phyloP scores from a whole-genome alignment of 1,140 invertebrate genomes.

The Vanessa atalanta region DNA sequence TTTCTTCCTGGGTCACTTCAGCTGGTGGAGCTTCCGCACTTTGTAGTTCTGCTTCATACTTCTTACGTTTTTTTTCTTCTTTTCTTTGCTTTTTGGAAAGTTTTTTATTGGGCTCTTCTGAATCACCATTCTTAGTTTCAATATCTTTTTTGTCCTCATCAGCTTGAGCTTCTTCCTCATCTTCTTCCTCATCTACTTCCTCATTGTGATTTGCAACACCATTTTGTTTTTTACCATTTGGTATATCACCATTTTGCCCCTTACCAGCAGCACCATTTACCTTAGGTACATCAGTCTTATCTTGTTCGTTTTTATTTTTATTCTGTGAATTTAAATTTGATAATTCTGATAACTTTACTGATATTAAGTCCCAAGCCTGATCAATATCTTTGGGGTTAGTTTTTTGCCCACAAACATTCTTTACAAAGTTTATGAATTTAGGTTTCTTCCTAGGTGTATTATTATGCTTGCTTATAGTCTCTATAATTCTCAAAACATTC shows the following conservation, averaged over 20 bases:
- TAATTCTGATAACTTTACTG: slow-evolving; percentile 82
- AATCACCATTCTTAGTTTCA: slow-evolving; percentile 29
- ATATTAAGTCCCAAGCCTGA: slow-evolving; percentile 86
- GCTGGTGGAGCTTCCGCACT: slow-evolving; percentile 53
- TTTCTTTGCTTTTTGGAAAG: slow-evolving; percentile 81
- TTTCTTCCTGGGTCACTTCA: slow-evolving; percentile 42
- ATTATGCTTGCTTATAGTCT: slow-evolving; percentile 86
- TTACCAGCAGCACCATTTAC: slow-evolving; percentile 43
- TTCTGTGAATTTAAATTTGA: slow-evolving; percentile 68
- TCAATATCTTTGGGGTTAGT: slow-evolving; percentile 82
- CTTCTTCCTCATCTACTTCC: slow-evolving; percentile 36
- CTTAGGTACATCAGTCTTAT: slow-evolving; percentile 41
- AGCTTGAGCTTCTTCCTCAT: slow-evolving; percentile 40
- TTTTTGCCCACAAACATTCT: slow-evolving; percentile 83
- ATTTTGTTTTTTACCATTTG: slow-evolving; percentile 43
- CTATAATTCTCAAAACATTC: slow-evolving; percentile 84
- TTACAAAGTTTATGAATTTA: slow-evolving; percentile 92
- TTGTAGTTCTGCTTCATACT: slow-evolving; percentile 77
- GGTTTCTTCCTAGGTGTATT: slow-evolving; percentile 96
- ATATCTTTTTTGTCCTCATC: slow-evolving; percentile 33
- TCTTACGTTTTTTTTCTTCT: slow-evolving; percentile 79
- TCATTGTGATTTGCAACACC: slow-evolving; percentile 2
- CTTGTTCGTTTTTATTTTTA: slow-evolving; percentile 48
- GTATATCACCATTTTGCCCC: slow-evolving; percentile 36
- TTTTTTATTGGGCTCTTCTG: slow-evolving; percentile 61